Percentiles rank a stretch among this genome's conserved stretches.
Evolutionary conservation across 2,113 vertebrate genomes (phyloP).

Genomic region (Pseudopipra pipra): DNA sequence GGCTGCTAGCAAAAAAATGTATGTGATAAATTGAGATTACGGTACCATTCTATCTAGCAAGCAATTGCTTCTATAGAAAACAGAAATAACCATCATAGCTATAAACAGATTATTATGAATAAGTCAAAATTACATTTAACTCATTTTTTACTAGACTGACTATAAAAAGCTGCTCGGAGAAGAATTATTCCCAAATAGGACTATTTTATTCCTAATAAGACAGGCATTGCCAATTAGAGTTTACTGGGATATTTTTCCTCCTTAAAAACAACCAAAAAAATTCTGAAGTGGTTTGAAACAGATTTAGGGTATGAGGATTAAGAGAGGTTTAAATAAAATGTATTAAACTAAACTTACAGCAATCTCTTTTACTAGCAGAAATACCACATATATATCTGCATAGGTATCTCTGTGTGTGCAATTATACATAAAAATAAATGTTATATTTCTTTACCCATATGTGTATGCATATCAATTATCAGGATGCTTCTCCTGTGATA

Average conservation of each 20-base stretch:
- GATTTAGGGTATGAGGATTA: not conserved
- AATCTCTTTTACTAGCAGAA: not conserved
- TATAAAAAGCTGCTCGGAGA: not conserved
- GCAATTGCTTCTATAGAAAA: constrained; percentile 38
- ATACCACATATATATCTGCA: not conserved
- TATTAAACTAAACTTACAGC: not conserved
- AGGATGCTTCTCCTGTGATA: not conserved
- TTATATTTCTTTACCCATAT: not conserved
- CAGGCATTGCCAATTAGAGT: not conserved
- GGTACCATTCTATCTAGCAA: not conserved
- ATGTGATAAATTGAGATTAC: constrained; percentile 20
- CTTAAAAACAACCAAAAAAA: not conserved
- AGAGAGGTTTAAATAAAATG: not conserved
- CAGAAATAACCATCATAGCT: constrained; percentile 51
- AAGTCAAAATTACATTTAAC: not conserved
- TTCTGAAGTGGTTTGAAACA: not conserved
- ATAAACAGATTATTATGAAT: constrained; percentile 26
- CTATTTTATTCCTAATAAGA: not conserved
- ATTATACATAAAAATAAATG: not conserved
- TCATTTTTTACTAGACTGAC: not conserved
- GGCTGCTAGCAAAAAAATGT: not conserved
- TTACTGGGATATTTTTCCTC: not conserved
- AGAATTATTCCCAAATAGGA: not conserved
- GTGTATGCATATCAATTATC: not conserved
- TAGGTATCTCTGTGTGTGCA: not conserved